Base-by-base conservation (phyloP, 1,140 invertebrate species). In the Octopus sinensis region DNA sequence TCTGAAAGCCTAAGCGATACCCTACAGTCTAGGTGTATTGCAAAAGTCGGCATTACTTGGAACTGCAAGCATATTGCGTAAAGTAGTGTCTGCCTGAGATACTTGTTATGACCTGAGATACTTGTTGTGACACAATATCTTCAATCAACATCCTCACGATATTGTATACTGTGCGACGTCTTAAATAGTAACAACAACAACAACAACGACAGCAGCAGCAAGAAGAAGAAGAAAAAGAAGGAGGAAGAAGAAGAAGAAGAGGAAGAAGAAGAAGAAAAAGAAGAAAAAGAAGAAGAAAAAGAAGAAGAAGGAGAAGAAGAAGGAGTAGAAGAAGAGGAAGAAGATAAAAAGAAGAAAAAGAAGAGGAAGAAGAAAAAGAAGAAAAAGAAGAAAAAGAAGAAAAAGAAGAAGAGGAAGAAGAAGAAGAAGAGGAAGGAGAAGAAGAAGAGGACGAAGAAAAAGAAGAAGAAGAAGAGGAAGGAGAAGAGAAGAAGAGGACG, bases 401-500 rank as follows among this genome's bases (percentile, higher is more conserved):
- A 53, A 53, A 53, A 53, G 5, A 53, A n/a, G n/a, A n/a, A 6
- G 7, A n/a, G 6, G 30, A 53, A 53, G n/a, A 79, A 53, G 43
- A 53, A 53, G 78, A 6, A 6, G 23, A 51, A 17, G 78, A 51
- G 78, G n/a, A 53, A 51, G 43, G 52, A 53, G 53, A 53, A 52
- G 53, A n/a, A n/a, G n/a, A n/a, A n/a, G n/a, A n/a, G n/a, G n/a
- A n/a, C n/a, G n/a, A n/a, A n/a, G n/a, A n/a, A n/a, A 79, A n/a
- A 79, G 30, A 52, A 53, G n/a, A 86, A 53, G 84, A 85, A 79
- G 83, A 86, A 78, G 84, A 83, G 52, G 75, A 71, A 23, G 79
- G 76, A n/a, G n/a, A 76, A 52, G 73, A 82, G 6, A 78, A 81
- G 43, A 71, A 79, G 53, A 85, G 2, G 30, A 43, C 0, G 30